These are phyloP conservation scores for Anser brachyrhynchus DNA, from an alignment of 2,113 vertebrate genomes.

Conservation along the genomic window DNA sequence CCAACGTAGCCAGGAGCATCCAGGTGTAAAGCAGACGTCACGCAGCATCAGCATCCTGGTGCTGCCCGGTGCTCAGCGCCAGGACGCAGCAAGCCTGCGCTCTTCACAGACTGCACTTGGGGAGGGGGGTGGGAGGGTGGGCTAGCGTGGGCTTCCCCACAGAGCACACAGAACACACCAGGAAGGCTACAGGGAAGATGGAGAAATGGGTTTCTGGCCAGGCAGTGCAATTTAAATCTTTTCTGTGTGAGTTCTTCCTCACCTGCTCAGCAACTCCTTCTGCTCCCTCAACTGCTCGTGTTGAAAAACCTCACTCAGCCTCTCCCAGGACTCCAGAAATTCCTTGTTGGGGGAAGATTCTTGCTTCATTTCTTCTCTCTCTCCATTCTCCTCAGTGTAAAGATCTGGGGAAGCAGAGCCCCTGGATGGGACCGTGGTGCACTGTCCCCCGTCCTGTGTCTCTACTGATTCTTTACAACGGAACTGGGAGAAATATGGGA, in stretches of 20 bases:
- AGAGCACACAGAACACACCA: background rate
- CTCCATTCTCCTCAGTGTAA: background rate
- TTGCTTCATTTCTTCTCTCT: background rate
- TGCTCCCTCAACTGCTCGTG: conserved; percentile 30
- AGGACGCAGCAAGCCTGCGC: background rate
- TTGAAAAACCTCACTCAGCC: background rate
- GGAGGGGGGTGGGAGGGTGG: background rate
- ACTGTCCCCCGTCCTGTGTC: background rate
- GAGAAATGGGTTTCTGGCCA: background rate
- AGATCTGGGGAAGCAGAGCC: background rate
- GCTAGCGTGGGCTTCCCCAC: background rate
- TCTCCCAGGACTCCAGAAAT: background rate
- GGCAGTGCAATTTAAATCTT: background rate
- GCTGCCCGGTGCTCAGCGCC: background rate
- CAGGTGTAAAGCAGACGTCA: background rate
- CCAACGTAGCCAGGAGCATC: background rate
- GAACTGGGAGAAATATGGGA: conserved; percentile 82
- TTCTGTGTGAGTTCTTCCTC: background rate
- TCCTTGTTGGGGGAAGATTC: background rate
- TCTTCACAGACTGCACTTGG: background rate
- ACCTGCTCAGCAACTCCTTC: conserved; percentile 76
- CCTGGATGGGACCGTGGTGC: background rate
- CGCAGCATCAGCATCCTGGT: background rate
- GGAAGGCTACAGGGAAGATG: background rate
- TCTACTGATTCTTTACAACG: conserved; percentile 25